Percentiles rank a stretch among this genome's conserved stretches.
These are phyloP conservation scores for Pangasius larnaudii DNA, from an alignment of 2,797 vertebrate species.

Conservation along the genomic window DNA sequence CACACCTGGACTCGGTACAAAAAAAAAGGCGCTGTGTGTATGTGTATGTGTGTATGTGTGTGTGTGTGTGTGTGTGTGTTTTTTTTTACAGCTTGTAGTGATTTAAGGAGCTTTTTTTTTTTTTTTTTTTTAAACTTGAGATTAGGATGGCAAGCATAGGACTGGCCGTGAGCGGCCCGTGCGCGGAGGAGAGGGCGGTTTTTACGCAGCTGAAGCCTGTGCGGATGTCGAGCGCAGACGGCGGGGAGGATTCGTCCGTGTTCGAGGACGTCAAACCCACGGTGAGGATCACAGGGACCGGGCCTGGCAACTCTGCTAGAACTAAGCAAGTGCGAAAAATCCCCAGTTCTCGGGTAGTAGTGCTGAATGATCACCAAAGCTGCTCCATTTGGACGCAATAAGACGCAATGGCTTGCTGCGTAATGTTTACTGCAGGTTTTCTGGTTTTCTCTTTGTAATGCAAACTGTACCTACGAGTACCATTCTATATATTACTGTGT, in stretches of 20 bases:
- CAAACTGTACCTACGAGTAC: not conserved
- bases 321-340: not conserved
- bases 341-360: not conserved
- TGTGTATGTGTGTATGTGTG: not conserved
- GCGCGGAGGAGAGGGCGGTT: conserved; percentile 79
- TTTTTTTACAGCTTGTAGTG: not conserved
- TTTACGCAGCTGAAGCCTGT: conserved; percentile 87
- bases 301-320: not conserved
- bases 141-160: conserved; percentile 81
- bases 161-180: conserved; percentile 75
- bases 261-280: conserved; percentile 89
- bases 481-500: not conserved
- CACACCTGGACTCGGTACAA: conserved; percentile 55
- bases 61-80: not conserved
- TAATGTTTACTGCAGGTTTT: not conserved
- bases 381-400: not conserved
- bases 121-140: not conserved
- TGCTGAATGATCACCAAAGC: not conserved
- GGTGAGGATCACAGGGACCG: conserved; percentile 61
- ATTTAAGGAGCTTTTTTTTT: not conserved
- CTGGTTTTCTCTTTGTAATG: not conserved
- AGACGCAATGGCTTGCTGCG: not conserved
- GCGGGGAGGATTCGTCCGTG: conserved; percentile 81
- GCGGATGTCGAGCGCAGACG: conserved; percentile 80
- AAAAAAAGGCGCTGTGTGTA: not conserved